These are phyloP conservation scores for Helicoverpa assulta DNA, from an alignment of 2,888 invertebrate species.

Conservation along the genomic window DNA sequence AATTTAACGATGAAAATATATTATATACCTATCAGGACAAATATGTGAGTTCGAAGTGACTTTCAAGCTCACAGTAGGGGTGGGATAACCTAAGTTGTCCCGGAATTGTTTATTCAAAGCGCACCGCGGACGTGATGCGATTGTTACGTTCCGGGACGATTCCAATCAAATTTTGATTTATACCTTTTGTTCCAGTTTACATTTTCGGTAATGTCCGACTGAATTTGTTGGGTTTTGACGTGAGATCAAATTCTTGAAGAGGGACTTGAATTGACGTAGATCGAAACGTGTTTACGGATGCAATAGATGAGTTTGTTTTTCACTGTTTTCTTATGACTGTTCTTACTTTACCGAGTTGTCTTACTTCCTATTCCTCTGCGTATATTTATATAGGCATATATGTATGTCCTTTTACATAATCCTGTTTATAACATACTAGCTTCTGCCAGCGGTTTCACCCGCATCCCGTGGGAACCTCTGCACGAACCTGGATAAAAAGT, in stretches of 20 bases:
- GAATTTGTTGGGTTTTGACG: conserved; percentile 66
- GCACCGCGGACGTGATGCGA: conserved; percentile 76
- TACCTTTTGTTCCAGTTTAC: conserved; percentile 74
- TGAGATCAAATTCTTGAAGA: conserved; percentile 46
- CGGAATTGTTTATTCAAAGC: conserved; percentile 81
- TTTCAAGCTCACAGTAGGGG: conserved; percentile 46
- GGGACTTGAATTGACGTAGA: conserved; percentile 22
- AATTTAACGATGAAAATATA: background rate
- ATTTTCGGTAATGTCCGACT: conserved; percentile 66
- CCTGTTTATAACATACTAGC: no score
- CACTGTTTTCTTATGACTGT: conserved; percentile 8
- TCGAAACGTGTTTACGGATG: conserved; percentile 15
- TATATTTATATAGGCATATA: no score
- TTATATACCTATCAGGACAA: no score
- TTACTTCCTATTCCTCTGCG: no score
- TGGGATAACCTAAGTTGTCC: conserved; percentile 68
- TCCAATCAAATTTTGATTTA: conserved; percentile 83
- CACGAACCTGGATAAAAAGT: no score
- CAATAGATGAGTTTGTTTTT: conserved; percentile 9
- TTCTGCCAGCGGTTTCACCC: no score
- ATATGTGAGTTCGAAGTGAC: conserved; percentile 27
- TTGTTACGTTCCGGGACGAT: conserved; percentile 77
- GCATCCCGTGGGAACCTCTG: no score
- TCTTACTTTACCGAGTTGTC: no score
- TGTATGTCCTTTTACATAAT: no score